Base-by-base conservation (phyloP, 2,797 vertebrate species). In the Sebastes reedi region DNA sequence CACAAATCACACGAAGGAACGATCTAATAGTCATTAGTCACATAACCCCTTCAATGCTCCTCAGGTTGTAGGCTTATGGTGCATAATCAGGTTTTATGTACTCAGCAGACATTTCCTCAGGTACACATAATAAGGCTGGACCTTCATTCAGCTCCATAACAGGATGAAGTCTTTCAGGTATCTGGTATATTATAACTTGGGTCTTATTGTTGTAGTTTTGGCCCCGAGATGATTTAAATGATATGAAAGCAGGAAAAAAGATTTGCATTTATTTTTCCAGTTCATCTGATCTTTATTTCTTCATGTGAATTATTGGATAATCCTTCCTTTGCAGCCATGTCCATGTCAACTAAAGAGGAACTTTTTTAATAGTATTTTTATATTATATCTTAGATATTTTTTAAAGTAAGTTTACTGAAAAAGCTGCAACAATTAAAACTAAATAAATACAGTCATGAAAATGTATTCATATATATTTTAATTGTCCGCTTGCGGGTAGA, bases 21-120 rank as follows among this genome's bases (percentile, higher is more conserved):
- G 70, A 83, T 82, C 52, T 25, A 65, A 78, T 56, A 56, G 18
- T 68, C 84, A 42, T 65, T 66, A 80, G 77, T 84, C 58, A 85
- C 64, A 79, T 79, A 67, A 80, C 46, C 50, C 70, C 65, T 22
- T 61, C 27, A 46, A 1, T 22, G 69, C 50, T 67, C 50, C 46
- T 69, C 52, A 61, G 75, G 5, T 69, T 65, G 66, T 67, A 13
- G 60, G 61, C 58, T 25, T 50, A 20, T 8, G 34, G n/a, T 22
- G 75, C 25, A 22, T 30, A 54, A 73, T 72, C 30, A 68, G 32
- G 27, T 12, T 50, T 16, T 29, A 54, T 64, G 29, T 52, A 22
- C 55, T 39, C 24, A 54, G 70, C 55, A 59, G 29, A 66, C 7
- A 29, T 42, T 81, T 64, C 39, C 64, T 74, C 42, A 71, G 29